A percentile compares a stretch with the other conserved stretches of the same genome.
Conservation (phyloP, 1,140 invertebrate species). For the Lepidurus packardi region DNA sequence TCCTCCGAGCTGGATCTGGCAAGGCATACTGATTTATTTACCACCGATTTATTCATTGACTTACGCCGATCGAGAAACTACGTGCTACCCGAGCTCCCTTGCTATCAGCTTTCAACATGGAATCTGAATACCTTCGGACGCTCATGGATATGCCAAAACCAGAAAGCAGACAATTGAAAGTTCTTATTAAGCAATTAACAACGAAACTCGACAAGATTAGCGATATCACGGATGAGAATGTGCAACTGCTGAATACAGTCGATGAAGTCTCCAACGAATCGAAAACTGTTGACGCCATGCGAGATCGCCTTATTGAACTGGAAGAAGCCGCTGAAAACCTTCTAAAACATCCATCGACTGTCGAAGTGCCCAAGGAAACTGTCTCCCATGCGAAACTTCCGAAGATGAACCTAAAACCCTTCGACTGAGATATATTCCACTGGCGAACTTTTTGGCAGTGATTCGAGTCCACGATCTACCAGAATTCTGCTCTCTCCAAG, state of each 20-base stretch:
- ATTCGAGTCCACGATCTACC: background rate
- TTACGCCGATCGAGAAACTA: background rate
- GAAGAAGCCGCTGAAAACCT: background rate
- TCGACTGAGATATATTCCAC: background rate
- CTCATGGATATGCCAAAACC: background rate
- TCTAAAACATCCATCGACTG: background rate
- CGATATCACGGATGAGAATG: background rate
- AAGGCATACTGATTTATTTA: background rate
- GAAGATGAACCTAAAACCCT: constrained; percentile 6
- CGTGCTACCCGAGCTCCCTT: background rate
- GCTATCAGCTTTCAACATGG: background rate
- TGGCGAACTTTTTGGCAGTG: background rate
- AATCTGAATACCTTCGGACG: background rate
- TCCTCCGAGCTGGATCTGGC: constrained; percentile 10
- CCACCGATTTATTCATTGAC: no score
- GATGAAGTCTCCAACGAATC: background rate
- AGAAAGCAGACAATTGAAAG: background rate
- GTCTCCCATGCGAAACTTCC: background rate
- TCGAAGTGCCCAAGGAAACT: background rate
- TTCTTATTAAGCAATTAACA: background rate
- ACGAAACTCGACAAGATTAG: constrained; percentile 10
- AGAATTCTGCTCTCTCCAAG: background rate
- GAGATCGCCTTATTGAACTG: background rate
- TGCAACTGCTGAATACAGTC: background rate
- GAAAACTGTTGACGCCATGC: background rate